Base-by-base conservation (phyloP, 2,797 vertebrate species). In the Lepidocolaptes lacrymiger region DNA sequence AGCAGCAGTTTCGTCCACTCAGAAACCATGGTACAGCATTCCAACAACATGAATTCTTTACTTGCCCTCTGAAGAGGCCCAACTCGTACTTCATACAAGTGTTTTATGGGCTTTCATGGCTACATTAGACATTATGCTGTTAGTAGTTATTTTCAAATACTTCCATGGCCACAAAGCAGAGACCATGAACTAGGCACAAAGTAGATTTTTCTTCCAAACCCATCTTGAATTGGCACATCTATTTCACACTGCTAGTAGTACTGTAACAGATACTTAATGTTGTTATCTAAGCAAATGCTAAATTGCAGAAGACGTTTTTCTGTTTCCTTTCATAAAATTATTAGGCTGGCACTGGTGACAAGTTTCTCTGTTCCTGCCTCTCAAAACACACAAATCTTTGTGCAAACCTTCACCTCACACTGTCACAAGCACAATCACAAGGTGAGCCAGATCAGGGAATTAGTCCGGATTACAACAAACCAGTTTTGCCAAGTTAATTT, bases 401-500 rank as follows among this genome's bases (percentile, higher is more conserved):
- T 27, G 52, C 52, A 88, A n/a, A 20, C 41, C 52, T 39, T 83
- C 64, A 59, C 64, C 72, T 88, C 58, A n/a, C 0, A 0, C 82
- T 91, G 87, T 83, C 82, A 93, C 79, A 89, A 80, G 56, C 34
- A n/a, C 63, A 73, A 85, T 26, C 72, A 74, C 94, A 96, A 96
- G 87, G 93, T 95, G 91, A 95, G 80, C 73, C 82, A 92, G 73
- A 92, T 51, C 28, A 32, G 56, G 30, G 93, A 95, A 92, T 97
- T 93, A 95, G 87, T n/a, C 56, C 5, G 37, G 91, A 95, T 96
- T 96, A 96, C 88, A 93, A 77, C 32, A 51, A 85, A 77, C 69
- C 72, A 85, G 68, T 95, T 92, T 86, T 85, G 79, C 58, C 73
- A 85, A 89, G 82, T 88, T 96, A 92, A 95, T 92, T 93, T 95